Conservation (phyloP, 2,113 vertebrate genomes). For the Alexandromys fortis region DNA sequence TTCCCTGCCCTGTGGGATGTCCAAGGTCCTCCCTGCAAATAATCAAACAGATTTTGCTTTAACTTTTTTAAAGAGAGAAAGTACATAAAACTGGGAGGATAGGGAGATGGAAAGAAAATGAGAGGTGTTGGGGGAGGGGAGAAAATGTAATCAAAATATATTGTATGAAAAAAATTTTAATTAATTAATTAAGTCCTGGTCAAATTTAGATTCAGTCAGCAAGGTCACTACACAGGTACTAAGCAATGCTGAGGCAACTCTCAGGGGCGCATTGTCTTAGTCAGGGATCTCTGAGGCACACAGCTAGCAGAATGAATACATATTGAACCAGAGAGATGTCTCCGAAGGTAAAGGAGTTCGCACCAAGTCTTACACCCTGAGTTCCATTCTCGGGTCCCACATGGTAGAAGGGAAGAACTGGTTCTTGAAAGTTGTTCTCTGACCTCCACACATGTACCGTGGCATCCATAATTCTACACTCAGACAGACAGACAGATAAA, state of each 20-base stretch:
- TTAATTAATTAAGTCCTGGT: not conserved
- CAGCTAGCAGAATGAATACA: not conserved
- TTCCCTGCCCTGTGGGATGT: too few relatives aligned
- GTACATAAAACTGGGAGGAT: not conserved
- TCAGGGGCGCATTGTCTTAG: not conserved
- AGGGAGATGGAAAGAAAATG: not conserved
- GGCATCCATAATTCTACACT: not conserved
- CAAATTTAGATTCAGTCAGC: not conserved
- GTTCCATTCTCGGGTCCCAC: not conserved
- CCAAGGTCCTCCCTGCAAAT: too few relatives aligned
- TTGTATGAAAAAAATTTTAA: not conserved
- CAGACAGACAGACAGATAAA: not conserved
- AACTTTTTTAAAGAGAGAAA: not conserved
- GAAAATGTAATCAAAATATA: not conserved
- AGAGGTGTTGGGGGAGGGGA: not conserved
- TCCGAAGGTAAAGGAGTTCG: not conserved
- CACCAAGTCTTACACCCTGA: not conserved
- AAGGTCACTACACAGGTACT: not conserved
- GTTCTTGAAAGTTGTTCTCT: not conserved
- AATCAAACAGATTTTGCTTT: too few relatives aligned
- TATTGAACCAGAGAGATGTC: too few relatives aligned
- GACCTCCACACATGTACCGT: not conserved
- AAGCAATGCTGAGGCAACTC: not conserved
- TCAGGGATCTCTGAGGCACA: not conserved
- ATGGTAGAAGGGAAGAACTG: not conserved